Evolutionary conservation across 35 echinoderm and acorn worm species (phyloP).

Genomic region (Lytechinus pictus): DNA sequence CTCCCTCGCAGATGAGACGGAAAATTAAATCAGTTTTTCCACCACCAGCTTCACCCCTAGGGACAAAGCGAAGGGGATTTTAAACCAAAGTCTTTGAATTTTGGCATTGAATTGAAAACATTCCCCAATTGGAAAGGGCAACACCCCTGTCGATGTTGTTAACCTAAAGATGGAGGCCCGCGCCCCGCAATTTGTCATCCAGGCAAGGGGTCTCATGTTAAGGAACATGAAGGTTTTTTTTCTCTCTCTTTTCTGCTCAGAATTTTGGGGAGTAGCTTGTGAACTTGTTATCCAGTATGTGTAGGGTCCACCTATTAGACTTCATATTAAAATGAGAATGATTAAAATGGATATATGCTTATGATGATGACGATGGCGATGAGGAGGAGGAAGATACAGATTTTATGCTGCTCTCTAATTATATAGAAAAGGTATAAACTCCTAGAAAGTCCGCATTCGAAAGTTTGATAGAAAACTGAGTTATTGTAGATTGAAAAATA

Average conservation of each 20-base stretch:
- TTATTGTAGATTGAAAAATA: not conserved
- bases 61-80: not conserved
- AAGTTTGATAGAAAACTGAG: too few relatives aligned
- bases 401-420: too few relatives aligned
- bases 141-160: conserved; percentile 42
- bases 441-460: too few relatives aligned
- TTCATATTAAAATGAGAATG: not conserved
- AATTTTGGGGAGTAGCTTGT: not conserved
- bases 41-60: not conserved
- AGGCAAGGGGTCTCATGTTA: conserved; percentile 36
- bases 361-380: too few relatives aligned
- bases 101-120: not conserved
- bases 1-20: not conserved
- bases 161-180: not conserved
- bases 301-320: not conserved
- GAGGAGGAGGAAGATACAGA: too few relatives aligned
- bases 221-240: not conserved
- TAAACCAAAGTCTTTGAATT: not conserved
- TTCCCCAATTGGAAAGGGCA: conserved; percentile 14
- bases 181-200: conserved; percentile 43
- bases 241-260: not conserved
- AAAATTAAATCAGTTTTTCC: not conserved
- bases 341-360: too few relatives aligned
- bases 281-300: not conserved
- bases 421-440: too few relatives aligned